Conservation (phyloP, 1,140 invertebrate species). For the Cotesia glomerata region DNA sequence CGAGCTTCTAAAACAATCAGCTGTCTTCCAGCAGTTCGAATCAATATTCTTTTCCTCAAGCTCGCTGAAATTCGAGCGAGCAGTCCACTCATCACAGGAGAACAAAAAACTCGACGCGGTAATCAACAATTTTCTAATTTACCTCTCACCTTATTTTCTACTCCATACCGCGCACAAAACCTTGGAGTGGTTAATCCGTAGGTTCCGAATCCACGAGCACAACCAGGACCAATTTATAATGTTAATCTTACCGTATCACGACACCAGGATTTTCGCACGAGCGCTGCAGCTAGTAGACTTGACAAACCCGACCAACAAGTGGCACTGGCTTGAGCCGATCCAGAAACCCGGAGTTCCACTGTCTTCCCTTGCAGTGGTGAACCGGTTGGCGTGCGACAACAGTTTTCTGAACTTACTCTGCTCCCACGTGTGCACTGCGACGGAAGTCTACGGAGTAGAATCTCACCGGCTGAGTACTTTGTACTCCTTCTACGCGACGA, state of each 20-base stretch:
- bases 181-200: slow-evolving; percentile 90
- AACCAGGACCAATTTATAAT: slow-evolving; percentile 82
- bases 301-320: slow-evolving; percentile 68
- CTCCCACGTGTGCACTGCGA: slow-evolving; percentile 69
- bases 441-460: slow-evolving; percentile 69
- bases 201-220: slow-evolving; percentile 87
- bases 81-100: slow-evolving; percentile 74
- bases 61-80: slow-evolving; percentile 79
- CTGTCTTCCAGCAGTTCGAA: slow-evolving; percentile 76
- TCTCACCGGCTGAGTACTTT: slow-evolving; percentile 71
- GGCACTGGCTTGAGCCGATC: slow-evolving; percentile 78
- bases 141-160: slow-evolving; percentile 87
- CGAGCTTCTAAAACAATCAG: slow-evolving; percentile 77
- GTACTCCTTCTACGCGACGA: slow-evolving; percentile 80
- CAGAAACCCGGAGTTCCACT: slow-evolving; percentile 78
- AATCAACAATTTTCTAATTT: slow-evolving; percentile 81
- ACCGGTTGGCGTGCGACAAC: slow-evolving; percentile 72
- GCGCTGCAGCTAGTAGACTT: slow-evolving; percentile 79
- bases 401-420: slow-evolving; percentile 79
- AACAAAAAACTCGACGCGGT: slow-evolving; percentile 79
- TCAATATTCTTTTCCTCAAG: slow-evolving; percentile 76
- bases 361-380: slow-evolving; percentile 73
- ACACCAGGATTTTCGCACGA: slow-evolving; percentile 83
- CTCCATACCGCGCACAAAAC: slow-evolving; percentile 85
- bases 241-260: slow-evolving; percentile 88